phyloP scores from a whole-genome alignment of 1,140 invertebrate species.

The Cyrtorhinus lividipennis region DNA sequence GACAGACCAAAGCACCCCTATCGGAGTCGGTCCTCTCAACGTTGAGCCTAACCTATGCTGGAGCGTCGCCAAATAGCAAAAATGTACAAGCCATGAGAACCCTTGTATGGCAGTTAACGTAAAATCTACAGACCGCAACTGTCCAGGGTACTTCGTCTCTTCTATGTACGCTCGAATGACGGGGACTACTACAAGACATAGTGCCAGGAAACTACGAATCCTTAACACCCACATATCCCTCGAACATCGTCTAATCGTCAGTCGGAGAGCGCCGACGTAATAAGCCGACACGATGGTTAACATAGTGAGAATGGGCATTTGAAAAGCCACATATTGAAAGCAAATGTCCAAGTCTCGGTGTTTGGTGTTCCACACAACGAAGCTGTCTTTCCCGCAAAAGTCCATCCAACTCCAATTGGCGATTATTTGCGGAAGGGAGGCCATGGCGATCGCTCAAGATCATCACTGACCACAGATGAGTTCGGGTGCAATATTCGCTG shows the following conservation, averaged over 20 bases:
- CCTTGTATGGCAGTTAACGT: slow-evolving; percentile 32
- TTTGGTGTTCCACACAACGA: slow-evolving; percentile 46
- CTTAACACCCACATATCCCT: slow-evolving; percentile 43
- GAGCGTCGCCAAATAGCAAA: slow-evolving; percentile 52
- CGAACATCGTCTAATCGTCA: slow-evolving; percentile 38
- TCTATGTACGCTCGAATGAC: slow-evolving; percentile 18
- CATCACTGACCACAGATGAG: too few species aligned
- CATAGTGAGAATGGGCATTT: slow-evolving; percentile 47
- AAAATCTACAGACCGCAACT: slow-evolving; percentile 21
- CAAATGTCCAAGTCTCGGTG: slow-evolving; percentile 59
- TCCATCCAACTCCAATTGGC: slow-evolving; percentile 53
- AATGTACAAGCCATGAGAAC: slow-evolving; percentile 63
- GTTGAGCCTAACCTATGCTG: slow-evolving; percentile 32
- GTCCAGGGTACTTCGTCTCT: slow-evolving; percentile 9
- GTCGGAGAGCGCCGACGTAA: slow-evolving; percentile 48
- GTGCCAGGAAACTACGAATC: slow-evolving; percentile 41
- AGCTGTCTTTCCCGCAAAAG: slow-evolving; percentile 49
- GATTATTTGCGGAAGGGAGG: neutral
- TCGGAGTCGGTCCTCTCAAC: slow-evolving; percentile 49
- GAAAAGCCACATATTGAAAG: slow-evolving; percentile 59
- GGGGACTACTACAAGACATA: slow-evolving; percentile 39
- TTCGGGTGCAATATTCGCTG: too few species aligned
- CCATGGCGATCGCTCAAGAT: too few species aligned
- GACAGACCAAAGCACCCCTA: slow-evolving; percentile 48
- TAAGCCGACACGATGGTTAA: slow-evolving; percentile 58